Evolutionary conservation across 2,888 invertebrate species (phyloP).

Genomic region (Monopis laevigella): DNA sequence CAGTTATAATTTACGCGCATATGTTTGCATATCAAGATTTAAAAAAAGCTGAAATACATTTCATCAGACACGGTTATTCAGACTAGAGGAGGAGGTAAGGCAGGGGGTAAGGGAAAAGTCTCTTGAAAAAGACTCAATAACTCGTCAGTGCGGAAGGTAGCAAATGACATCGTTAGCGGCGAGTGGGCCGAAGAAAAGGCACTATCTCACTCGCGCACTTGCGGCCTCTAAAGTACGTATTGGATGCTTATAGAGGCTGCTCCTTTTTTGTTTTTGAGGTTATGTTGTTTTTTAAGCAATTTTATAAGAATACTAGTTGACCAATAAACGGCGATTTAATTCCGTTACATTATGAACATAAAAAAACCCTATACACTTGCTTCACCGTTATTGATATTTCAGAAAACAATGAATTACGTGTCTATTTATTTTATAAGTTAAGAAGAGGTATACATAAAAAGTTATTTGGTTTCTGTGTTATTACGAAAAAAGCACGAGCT

Average conservation of each 20-base stretch:
- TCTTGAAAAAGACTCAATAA: slow-evolving; percentile 67
- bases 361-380: no score
- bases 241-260: background rate
- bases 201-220: slow-evolving; percentile 46
- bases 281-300: no score
- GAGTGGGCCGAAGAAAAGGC: slow-evolving; percentile 62
- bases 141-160: slow-evolving; percentile 50
- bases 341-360: no score
- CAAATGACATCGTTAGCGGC: slow-evolving; percentile 64
- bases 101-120: slow-evolving; percentile 23
- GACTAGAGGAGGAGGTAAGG: background rate
- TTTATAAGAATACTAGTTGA: no score
- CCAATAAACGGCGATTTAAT: no score
- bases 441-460: no score
- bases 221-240: slow-evolving; percentile 6
- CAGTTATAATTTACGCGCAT: no score
- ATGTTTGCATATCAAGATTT: slow-evolving; percentile 25
- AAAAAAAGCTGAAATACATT: background rate
- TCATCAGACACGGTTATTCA: slow-evolving; percentile 5
- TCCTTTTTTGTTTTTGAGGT: background rate
- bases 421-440: no score
- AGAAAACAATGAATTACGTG: no score
- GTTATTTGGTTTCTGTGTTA: no score
- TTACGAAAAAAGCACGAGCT: no score
- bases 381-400: no score